Evolutionary conservation across 2,888 invertebrate genomes (phyloP).

Genomic region (Patella caerulea): DNA sequence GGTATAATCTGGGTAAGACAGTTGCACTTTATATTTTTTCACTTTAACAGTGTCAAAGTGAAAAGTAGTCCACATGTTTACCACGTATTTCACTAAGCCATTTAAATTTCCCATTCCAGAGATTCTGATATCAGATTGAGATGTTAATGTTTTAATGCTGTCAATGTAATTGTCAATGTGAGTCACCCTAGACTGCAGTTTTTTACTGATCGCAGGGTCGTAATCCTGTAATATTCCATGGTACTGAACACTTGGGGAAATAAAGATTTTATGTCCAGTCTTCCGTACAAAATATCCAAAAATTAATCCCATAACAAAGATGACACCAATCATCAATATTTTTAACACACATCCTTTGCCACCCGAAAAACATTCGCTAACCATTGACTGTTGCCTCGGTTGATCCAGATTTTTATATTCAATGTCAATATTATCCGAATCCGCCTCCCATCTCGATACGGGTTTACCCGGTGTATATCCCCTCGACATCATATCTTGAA

Average conservation of each 20-base stretch:
- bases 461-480: constrained; percentile 64
- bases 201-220: constrained; percentile 45
- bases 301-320: constrained; percentile 57
- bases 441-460: constrained; percentile 63
- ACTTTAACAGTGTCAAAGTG: constrained; percentile 55
- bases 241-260: constrained; percentile 17
- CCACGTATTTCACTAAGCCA: constrained; percentile 51
- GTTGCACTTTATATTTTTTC: constrained; percentile 57
- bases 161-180: constrained; percentile 58
- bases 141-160: constrained; percentile 49
- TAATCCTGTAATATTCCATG: constrained; percentile 51
- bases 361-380: constrained; percentile 47
- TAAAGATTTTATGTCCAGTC: constrained; percentile 42
- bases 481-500: constrained; percentile 51
- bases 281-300: constrained; percentile 56
- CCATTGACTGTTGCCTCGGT: constrained; percentile 36
- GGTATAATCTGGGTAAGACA: constrained; percentile 58
- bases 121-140: constrained; percentile 41
- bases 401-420: constrained; percentile 64
- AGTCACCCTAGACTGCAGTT: constrained; percentile 52
- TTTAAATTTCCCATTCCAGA: constrained; percentile 58
- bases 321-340: constrained; percentile 47
- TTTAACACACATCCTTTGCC: constrained; percentile 56
- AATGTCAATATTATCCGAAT: constrained; percentile 65
- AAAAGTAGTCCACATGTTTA: constrained; percentile 52